Base-by-base conservation (phyloP, 2,797 vertebrate genomes). In the Molossus alvarezi region DNA sequence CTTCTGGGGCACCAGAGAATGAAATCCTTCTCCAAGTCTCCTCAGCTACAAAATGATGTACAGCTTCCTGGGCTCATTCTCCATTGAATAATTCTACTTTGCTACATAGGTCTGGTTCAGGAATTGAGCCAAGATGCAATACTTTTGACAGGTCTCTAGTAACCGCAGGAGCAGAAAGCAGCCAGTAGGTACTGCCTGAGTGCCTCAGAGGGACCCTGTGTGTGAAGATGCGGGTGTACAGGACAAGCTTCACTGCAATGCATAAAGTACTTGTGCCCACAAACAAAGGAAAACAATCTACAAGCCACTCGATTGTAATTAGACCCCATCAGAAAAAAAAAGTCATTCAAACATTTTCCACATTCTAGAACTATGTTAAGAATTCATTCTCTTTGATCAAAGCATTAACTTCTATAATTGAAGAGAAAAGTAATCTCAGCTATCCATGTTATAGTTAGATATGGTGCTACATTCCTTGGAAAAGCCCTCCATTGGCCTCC, bases 361-460 rank as follows among this genome's bases (percentile, higher is more conserved):
- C 55, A 51, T 85, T 41, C 2, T 83, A 86, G 9, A 67, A 95
- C 3, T 62, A 27, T 2, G 0, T 76, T 76, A 84, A 67, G 5
- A 0, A 67, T 94, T 51, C 88, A 8, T 79, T 58, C 6, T 37
- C 55, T 60, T 83, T 95, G 80, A 76, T 75, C 79, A 73, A 88
- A 94, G 7, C 25, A 88, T 51, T 92, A 80, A 73, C 29, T 95
- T 94, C n/a, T 6, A 58, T 69, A 64, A 72, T 90, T 80, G 45
- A 73, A 62, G 25, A 29, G 23, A 62, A 86, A 67, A 83, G 69
- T n/a, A 86, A 65, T 93, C 33, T 41, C 8, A 55, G 58, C 6
- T 81, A 29, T 48, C 1, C 20, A 93, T 60, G 12, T 64, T 21
- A 57, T 7, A 87, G 10, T 82, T 18, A 88, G 57, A 89, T 95